Evolutionary conservation across 2,113 vertebrate species (phyloP).

Genomic region (Choloepus hoffmanni): DNA sequence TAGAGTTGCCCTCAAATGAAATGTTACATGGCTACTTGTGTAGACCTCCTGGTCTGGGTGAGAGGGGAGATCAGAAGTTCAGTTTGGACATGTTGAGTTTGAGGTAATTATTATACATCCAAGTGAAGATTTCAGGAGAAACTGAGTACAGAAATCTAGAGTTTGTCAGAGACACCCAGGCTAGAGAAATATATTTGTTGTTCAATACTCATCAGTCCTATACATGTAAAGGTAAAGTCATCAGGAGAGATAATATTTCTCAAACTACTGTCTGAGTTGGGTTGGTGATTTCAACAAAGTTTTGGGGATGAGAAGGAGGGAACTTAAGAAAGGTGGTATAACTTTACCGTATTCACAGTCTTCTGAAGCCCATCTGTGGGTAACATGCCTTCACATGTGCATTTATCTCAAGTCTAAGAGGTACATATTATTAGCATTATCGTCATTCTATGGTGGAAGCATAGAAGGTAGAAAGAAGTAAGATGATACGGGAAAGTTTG

Average conservation of each 20-base stretch:
- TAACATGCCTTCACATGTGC: background rate
- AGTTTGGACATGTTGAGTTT: background rate
- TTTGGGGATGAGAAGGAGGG: background rate
- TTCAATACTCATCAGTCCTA: background rate
- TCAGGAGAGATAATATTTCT: background rate
- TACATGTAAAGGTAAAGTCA: background rate
- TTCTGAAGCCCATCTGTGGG: background rate
- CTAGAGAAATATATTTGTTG: background rate
- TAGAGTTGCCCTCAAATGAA: background rate
- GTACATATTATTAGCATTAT: background rate
- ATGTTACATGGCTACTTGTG: background rate
- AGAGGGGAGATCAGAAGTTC: background rate
- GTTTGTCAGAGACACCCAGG: background rate
- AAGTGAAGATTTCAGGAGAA: conserved; percentile 30
- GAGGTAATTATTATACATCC: background rate
- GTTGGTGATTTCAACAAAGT: background rate
- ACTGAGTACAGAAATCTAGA: background rate
- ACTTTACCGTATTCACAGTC: background rate
- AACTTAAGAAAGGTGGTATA: background rate
- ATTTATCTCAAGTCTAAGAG: background rate
- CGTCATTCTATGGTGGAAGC: background rate
- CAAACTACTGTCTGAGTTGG: background rate
- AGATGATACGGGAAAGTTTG: background rate
- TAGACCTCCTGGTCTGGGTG: background rate
- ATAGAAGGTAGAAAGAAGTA: background rate